phyloP scores from a whole-genome alignment of 2,888 invertebrate genomes.

The Heteromurus nitidus region DNA sequence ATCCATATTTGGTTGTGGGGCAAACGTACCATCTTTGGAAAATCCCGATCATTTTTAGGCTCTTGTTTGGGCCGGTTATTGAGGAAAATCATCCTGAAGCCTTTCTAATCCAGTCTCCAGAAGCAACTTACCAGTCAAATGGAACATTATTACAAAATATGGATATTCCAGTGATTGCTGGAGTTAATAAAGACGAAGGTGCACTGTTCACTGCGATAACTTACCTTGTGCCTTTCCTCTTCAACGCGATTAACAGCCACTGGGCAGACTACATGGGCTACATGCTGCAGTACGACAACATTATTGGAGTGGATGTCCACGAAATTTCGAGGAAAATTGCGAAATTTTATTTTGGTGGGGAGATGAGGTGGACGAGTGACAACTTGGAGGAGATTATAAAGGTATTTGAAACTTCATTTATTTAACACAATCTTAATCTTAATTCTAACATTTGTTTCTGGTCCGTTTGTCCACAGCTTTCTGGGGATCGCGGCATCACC shows the following conservation, averaged over 20 bases:
- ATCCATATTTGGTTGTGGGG: slow-evolving; percentile 66
- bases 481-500: too few species aligned
- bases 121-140: slow-evolving; percentile 56
- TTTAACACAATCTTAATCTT: too few species aligned
- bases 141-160: slow-evolving; percentile 23
- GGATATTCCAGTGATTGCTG: slow-evolving; percentile 64
- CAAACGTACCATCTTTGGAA: slow-evolving; percentile 56
- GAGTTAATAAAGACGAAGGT: slow-evolving; percentile 63
- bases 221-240: slow-evolving; percentile 45
- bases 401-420: slow-evolving; percentile 20
- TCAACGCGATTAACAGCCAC: slow-evolving; percentile 21
- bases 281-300: slow-evolving; percentile 28
- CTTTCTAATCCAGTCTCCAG: slow-evolving; percentile 60
- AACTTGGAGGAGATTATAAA: slow-evolving; percentile 40
- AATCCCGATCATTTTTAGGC: slow-evolving; percentile 14
- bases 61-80: slow-evolving; percentile 58
- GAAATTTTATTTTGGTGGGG: slow-evolving; percentile 45
- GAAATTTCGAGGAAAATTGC: slow-evolving; percentile 36
- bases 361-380: slow-evolving; percentile 40
- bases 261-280: slow-evolving; percentile 25
- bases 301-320: neutral
- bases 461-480: too few species aligned
- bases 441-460: too few species aligned
- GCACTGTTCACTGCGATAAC: slow-evolving; percentile 53
- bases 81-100: slow-evolving; percentile 56